Evolutionary conservation across 2,113 vertebrate species (phyloP).

Genomic region (Corynorhinus townsendii): DNA sequence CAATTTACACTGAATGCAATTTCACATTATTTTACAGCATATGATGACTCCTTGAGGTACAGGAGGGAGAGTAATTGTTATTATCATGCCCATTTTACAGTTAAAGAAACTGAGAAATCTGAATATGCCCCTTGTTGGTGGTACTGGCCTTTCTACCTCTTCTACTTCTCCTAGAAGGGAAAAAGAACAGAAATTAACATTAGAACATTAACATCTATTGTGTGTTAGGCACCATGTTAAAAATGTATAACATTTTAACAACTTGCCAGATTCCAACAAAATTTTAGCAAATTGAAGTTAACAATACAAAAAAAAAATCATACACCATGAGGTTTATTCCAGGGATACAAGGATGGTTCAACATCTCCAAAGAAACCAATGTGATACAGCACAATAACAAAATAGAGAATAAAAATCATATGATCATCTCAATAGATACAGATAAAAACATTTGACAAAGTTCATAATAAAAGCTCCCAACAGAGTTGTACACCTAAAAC

Average conservation of each 20-base stretch:
- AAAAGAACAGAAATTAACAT: no score
- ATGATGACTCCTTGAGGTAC: background rate
- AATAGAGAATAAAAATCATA: background rate
- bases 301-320: background rate
- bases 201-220: no score
- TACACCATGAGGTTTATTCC: background rate
- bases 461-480: background rate
- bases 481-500: background rate
- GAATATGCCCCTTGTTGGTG: background rate
- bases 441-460: background rate
- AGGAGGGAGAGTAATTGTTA: background rate
- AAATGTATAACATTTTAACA: no score
- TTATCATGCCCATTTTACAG: background rate
- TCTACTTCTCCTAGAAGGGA: background rate
- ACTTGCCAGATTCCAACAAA: background rate
- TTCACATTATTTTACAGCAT: slow-evolving; percentile 1
- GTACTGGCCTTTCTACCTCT: background rate
- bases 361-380: background rate
- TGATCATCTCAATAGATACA: no score
- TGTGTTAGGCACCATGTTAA: no score
- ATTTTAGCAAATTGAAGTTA: background rate
- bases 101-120: background rate
- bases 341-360: background rate
- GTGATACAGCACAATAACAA: background rate
- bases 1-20: background rate